phyloP scores from a whole-genome alignment of 2,113 vertebrate genomes.

The Neotoma lepida region DNA sequence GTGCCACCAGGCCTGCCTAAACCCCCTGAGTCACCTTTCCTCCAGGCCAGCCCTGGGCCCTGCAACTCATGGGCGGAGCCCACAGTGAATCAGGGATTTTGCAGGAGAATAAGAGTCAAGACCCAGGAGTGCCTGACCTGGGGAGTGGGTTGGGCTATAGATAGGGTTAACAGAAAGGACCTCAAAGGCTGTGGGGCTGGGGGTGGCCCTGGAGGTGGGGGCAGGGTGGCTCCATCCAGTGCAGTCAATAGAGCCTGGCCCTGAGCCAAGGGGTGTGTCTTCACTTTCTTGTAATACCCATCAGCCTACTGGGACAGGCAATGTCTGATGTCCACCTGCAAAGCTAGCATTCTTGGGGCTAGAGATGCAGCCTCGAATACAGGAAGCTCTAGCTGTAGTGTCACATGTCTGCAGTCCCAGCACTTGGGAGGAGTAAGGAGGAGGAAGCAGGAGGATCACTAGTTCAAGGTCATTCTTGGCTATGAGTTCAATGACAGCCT shows the following conservation, averaged over 20 bases:
- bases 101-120: background rate
- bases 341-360: background rate
- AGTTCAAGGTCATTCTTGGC: background rate
- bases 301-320: background rate
- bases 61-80: background rate
- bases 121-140: background rate
- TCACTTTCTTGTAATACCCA: background rate
- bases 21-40: constrained; percentile 55
- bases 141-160: too few relatives aligned
- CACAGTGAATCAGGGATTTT: constrained; percentile 51
- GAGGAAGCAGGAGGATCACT: background rate
- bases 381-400: background rate
- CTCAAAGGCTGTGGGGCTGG: background rate
- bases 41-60: background rate
- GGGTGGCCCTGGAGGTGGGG: background rate
- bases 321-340: background rate
- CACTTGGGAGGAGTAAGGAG: background rate
- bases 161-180: background rate
- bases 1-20: background rate
- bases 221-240: fast-evolving
- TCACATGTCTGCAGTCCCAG: background rate
- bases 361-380: background rate
- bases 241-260: background rate
- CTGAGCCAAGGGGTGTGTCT: fast-evolving
- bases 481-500: background rate